Evolutionary conservation across 2,888 invertebrate species (phyloP).

Genomic region (Xiphydria camelus): DNA sequence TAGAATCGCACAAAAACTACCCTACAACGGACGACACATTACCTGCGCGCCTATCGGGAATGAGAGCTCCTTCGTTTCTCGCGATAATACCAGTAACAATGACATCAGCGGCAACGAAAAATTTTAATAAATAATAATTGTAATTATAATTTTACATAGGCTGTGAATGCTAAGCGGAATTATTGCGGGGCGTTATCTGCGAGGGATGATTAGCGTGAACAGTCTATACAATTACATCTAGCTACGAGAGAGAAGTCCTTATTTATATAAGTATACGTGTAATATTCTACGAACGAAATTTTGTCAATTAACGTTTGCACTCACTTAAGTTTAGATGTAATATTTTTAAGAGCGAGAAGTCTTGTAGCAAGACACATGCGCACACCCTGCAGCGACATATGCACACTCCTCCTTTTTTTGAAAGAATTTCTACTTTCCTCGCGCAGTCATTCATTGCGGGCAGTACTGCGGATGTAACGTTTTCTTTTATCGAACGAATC

Average conservation of each 20-base stretch:
- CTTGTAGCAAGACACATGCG: no score
- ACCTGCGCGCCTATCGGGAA: background rate
- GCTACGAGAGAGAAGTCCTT: background rate
- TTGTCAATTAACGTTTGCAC: background rate
- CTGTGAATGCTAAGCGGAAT: constrained; percentile 17
- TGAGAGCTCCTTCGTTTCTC: no score
- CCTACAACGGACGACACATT: background rate
- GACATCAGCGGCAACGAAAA: constrained; percentile 7
- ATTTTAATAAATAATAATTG: constrained; percentile 13
- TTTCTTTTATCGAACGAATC: no score
- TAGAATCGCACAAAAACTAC: no score
- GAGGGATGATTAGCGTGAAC: constrained; percentile 1
- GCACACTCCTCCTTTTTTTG: no score
- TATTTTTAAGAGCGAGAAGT: no score
- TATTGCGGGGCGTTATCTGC: constrained; percentile 58
- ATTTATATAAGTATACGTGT: background rate
- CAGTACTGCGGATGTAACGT: no score
- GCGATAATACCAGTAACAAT: background rate
- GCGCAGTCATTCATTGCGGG: no score
- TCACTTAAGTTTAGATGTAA: no score
- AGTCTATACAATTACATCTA: constrained; percentile 1
- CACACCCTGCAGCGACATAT: background rate
- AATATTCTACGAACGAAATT: background rate
- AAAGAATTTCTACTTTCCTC: no score
- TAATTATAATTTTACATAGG: constrained; percentile 21